Percentiles rank a stretch among this genome's conserved stretches.
These are phyloP conservation scores for Vesta saturnalis DNA, from an alignment of 2,888 invertebrate species.

Conservation along the genomic window DNA sequence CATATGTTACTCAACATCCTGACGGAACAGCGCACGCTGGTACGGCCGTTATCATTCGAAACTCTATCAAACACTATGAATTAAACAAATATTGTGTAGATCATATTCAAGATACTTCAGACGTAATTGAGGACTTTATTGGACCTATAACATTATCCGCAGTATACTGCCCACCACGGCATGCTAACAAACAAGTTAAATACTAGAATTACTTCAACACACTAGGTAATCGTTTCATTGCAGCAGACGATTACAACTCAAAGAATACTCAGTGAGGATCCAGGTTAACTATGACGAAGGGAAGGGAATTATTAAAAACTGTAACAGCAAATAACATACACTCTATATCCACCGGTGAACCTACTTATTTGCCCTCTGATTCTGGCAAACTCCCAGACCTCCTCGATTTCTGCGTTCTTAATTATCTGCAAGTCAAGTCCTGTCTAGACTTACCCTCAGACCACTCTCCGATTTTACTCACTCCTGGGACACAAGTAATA, in stretches of 20 bases:
- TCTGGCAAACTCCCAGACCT: too few relatives aligned
- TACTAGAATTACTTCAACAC: constrained; percentile 10
- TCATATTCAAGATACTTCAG: too few relatives aligned
- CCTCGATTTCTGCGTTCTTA: too few relatives aligned
- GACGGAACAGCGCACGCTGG: neutral
- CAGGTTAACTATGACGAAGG: constrained; percentile 6
- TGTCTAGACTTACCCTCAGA: constrained; percentile 10
- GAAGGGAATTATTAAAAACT: neutral
- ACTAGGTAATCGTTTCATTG: constrained; percentile 8
- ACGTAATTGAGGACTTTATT: neutral
- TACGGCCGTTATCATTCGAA: too few relatives aligned
- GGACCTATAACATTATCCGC: constrained; percentile 4
- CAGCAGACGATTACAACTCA: too few relatives aligned
- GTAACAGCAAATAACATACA: too few relatives aligned
- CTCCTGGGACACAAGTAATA: too few relatives aligned
- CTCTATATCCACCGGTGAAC: too few relatives aligned
- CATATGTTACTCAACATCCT: neutral
- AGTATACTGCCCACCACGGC: constrained; percentile 18
- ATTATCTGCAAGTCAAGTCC: too few relatives aligned
- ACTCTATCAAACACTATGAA: too few relatives aligned
- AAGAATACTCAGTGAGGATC: too few relatives aligned
- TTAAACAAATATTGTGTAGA: neutral
- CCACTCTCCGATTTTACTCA: constrained; percentile 11
- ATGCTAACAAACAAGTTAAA: constrained; percentile 12
- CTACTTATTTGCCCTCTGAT: too few relatives aligned